These are phyloP conservation scores for Onchidella celtica DNA, from an alignment of 2,888 invertebrate genomes.

Conservation along the genomic window DNA sequence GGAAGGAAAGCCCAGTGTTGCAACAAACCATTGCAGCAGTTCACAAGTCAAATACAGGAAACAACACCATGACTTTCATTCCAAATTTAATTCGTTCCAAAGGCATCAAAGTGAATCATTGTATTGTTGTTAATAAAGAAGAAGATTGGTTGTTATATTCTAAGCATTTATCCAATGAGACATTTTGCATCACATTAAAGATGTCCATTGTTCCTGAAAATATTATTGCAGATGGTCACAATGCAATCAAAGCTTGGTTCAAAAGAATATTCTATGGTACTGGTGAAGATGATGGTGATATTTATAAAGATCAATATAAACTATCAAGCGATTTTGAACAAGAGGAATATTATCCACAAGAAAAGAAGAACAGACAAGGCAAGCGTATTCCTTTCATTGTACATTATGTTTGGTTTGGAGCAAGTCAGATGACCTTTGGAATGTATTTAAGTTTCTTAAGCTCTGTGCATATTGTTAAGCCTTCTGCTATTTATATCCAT, in stretches of 20 bases:
- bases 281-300: background rate
- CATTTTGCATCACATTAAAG: background rate
- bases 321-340: background rate
- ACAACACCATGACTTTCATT: too few relatives aligned
- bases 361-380: background rate
- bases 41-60: too few relatives aligned
- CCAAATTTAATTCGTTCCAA: too few relatives aligned
- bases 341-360: too few relatives aligned
- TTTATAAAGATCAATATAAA: background rate
- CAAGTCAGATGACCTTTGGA: constrained; percentile 67
- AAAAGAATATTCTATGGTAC: background rate
- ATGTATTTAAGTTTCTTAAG: constrained; percentile 76
- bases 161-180: background rate
- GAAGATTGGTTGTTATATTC: background rate
- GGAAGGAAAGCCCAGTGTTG: background rate
- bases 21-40: too few relatives aligned
- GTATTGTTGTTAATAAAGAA: background rate
- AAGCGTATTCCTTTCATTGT: constrained; percentile 68
- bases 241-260: background rate
- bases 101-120: background rate
- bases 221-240: background rate
- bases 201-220: background rate
- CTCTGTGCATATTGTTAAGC: constrained; percentile 68
- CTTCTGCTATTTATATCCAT: constrained; percentile 74
- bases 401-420: constrained; percentile 76